These are phyloP conservation scores for Phaethon lepturus DNA, from an alignment of 2,113 vertebrate species.

Conservation along the genomic window DNA sequence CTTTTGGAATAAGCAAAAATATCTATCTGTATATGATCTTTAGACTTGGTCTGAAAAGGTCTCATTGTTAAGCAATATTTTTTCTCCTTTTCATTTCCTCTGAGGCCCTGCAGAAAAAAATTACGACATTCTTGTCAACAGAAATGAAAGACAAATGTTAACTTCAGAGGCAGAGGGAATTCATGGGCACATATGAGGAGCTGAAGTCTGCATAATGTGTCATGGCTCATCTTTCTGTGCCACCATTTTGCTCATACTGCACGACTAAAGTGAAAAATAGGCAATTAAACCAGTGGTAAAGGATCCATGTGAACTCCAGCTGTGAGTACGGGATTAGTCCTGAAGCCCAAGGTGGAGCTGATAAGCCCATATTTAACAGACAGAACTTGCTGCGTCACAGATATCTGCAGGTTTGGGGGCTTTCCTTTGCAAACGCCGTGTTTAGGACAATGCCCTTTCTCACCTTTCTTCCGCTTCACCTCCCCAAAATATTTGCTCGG, in stretches of 20 bases:
- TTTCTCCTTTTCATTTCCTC: constrained; percentile 21
- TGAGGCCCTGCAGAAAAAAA: constrained; percentile 8
- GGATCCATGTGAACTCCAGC: neutral
- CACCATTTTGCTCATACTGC: neutral
- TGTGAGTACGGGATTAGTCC: neutral
- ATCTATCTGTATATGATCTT: neutral
- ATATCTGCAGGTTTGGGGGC: fast-evolving
- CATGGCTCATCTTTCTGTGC: neutral
- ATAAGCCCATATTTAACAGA: fast-evolving
- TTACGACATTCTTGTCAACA: constrained; percentile 5
- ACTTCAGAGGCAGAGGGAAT: constrained; percentile 15
- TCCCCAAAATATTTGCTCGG: neutral
- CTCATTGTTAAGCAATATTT: constrained; percentile 5
- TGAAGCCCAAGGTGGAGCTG: neutral
- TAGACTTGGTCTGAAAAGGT: neutral
- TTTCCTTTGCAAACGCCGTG: neutral
- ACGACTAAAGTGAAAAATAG: neutral
- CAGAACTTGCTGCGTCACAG: fast-evolving
- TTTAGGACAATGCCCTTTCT: neutral
- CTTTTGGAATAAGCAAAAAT: constrained; percentile 33
- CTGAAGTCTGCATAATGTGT: neutral
- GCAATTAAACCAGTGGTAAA: neutral
- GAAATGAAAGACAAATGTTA: constrained; percentile 20
- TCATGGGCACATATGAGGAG: neutral
- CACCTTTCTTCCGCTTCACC: neutral